These are phyloP conservation scores for Psittacara wagleri DNA, from an alignment of 2,113 vertebrate species.

Conservation along the genomic window DNA sequence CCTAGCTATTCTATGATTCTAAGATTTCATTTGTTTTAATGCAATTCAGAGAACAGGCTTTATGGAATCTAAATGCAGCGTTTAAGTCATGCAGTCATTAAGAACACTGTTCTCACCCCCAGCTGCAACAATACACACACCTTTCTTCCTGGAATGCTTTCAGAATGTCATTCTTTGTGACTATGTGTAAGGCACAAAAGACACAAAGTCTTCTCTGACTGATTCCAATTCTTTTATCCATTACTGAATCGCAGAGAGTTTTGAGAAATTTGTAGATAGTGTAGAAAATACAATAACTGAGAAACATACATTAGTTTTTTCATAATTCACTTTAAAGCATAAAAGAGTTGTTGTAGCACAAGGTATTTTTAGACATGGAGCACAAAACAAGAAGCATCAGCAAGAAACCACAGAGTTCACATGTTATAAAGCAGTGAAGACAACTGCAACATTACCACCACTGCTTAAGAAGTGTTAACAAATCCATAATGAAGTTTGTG, in stretches of 20 bases:
- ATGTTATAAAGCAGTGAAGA: background rate
- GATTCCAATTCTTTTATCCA: slow-evolving; percentile 9
- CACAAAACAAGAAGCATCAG: background rate
- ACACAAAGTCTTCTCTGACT: background rate
- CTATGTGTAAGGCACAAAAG: slow-evolving; percentile 13
- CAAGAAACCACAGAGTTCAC: background rate
- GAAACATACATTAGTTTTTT: background rate
- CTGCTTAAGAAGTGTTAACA: background rate
- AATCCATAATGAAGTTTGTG: background rate
- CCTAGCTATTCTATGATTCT: background rate
- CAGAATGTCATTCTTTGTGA: slow-evolving; percentile 36
- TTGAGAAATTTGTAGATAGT: background rate
- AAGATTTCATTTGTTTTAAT: background rate
- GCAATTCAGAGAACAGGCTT: slow-evolving; percentile 26
- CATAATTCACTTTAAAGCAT: background rate
- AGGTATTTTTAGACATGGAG: background rate
- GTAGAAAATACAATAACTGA: background rate
- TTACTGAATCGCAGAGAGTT: background rate
- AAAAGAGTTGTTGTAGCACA: background rate
- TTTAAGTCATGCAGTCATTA: slow-evolving; percentile 43
- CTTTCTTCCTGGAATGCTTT: slow-evolving; percentile 14
- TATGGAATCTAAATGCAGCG: slow-evolving; percentile 20
- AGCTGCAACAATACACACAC: slow-evolving; percentile 36
- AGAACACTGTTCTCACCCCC: background rate
- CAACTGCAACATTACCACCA: background rate